Base-by-base conservation (phyloP, 2,113 vertebrate genomes). In the Poecile atricapillus region DNA sequence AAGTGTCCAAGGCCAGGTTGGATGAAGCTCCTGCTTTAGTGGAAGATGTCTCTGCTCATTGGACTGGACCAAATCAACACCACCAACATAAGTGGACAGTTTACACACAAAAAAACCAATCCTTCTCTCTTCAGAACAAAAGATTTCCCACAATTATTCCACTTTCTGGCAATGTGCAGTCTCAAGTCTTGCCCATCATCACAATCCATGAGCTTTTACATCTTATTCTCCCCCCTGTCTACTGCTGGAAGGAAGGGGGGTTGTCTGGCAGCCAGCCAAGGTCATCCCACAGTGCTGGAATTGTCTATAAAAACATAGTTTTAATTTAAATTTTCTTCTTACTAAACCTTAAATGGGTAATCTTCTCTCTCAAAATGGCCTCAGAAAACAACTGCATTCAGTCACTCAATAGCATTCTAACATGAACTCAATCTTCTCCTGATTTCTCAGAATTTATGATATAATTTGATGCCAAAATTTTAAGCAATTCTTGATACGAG, bases 201-300 rank as follows among this genome's bases (percentile, higher is more conserved):
- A 2, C 4, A 10, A 44, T 10, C 39, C 17, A 19, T 11, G 37
- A 63, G 39, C 25, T 59, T 78, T 68, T 58, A 15, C 7, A n/a
- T 16, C 20, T 43, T 18, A 23, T 2, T 68, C 25, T n/a, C 15
- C 53, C 58, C 10, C 5, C 31, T 68, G 5, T 18, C 10, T 23
- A 10, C 4, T 27, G 28, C 3, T 23, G 22, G 27, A 7, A n/a
- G 6, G 10, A 13, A 56, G 37, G 27, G 5, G 8, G 0, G 2
- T 5, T 3, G 1, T 33, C 64, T 55, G 35, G 50, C 39, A 74
- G 28, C 11, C n/a, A 80, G 22, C 17, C 3, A 2, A 63, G 9
- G 22, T 81, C 44, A 81, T 39, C 30, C 33, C 82, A 90, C 59
- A 58, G 27, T 35, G 56, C 15, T 33, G 21, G 17, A 82, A 79